Evolutionary conservation across 2,113 vertebrate species (phyloP).

Genomic region (Terrapene triunguis): DNA sequence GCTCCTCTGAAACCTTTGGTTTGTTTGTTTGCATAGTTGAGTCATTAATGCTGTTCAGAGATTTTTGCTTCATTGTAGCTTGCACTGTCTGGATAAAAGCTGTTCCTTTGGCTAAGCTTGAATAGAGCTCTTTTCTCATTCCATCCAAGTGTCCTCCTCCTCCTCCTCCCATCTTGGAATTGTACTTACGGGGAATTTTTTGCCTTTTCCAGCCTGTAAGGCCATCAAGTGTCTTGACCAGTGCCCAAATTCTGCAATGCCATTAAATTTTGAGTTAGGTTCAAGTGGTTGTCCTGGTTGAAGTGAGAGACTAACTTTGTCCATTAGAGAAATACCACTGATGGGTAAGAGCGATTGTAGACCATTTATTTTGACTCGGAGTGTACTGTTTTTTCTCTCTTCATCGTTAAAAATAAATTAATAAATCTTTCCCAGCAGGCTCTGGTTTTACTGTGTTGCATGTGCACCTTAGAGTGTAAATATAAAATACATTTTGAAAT

Average conservation of each 20-base stretch:
- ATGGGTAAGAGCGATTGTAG: neutral
- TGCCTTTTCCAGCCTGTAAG: too few species aligned
- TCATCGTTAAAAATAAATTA: neutral
- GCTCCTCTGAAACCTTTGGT: neutral
- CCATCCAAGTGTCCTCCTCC: neutral
- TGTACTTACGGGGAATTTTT: accelerated
- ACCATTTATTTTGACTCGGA: neutral
- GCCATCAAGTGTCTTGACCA: neutral
- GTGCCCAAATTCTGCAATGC: accelerated
- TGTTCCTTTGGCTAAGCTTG: neutral
- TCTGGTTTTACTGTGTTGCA: neutral
- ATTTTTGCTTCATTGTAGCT: neutral
- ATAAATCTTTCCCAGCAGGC: conserved; percentile 6
- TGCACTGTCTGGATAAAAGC: accelerated
- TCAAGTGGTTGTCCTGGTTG: neutral
- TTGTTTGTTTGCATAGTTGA: neutral
- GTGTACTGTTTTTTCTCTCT: neutral
- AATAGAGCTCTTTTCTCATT: accelerated
- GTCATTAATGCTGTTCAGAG: neutral
- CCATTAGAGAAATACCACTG: neutral
- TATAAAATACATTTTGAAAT: neutral
- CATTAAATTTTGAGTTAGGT: neutral
- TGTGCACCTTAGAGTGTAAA: neutral
- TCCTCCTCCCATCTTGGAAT: neutral
- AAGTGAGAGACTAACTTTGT: neutral